Percentiles rank a stretch among this genome's conserved stretches.
Conservation (phyloP, 2,888 invertebrate genomes). For the Ornithoptera alexandrae region DNA sequence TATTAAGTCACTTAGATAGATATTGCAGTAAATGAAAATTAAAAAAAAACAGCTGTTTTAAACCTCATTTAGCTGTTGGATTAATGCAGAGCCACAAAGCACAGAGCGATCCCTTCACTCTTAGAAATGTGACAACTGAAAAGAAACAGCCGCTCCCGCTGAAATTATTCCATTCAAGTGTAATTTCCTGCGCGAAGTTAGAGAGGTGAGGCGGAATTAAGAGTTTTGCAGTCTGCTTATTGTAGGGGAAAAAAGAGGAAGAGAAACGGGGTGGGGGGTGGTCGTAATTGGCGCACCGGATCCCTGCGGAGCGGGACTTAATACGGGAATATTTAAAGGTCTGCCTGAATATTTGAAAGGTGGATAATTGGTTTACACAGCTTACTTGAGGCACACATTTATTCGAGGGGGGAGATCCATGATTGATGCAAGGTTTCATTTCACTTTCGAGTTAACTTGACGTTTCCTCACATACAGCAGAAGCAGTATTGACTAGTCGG, state of each 20-base stretch:
- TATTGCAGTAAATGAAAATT: no score
- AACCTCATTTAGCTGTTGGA: no score
- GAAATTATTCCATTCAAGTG: conserved; percentile 46
- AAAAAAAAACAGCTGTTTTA: no score
- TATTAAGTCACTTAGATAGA: no score
- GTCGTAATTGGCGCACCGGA: conserved; percentile 52
- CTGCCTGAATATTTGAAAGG: conserved; percentile 40
- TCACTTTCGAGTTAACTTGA: no score
- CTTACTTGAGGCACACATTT: not conserved
- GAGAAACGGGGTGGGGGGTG: conserved; percentile 27
- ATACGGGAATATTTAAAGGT: conserved; percentile 44
- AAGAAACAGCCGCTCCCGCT: conserved; percentile 33
- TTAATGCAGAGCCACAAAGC: no score
- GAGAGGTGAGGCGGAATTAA: conserved; percentile 49
- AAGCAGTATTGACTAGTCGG: no score
- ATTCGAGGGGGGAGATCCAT: not conserved
- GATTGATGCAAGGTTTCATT: not conserved
- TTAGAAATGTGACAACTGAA: conserved; percentile 28
- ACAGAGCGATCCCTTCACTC: no score
- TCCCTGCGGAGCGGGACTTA: conserved; percentile 34
- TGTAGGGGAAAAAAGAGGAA: conserved; percentile 42
- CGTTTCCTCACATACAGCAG: no score
- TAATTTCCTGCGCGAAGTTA: conserved; percentile 46
- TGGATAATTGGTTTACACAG: conserved; percentile 21
- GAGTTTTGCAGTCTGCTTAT: conserved; percentile 45